Conservation (phyloP, 2,113 vertebrate species). For the Elephantulus edwardii region DNA sequence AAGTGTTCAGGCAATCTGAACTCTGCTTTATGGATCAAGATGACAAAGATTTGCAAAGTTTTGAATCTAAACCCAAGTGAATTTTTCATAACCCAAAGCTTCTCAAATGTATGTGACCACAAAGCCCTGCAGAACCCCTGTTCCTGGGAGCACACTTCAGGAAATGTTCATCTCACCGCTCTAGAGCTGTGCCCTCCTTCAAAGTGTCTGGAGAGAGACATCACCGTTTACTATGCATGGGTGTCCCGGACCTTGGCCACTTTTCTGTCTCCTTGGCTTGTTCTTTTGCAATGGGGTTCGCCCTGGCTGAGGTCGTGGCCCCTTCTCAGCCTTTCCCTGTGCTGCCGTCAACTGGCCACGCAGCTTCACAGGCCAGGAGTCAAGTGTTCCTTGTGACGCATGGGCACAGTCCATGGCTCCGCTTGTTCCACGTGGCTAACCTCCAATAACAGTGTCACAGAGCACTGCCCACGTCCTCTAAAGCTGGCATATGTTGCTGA, state of each 20-base stretch:
- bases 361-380: not conserved
- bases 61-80: not conserved
- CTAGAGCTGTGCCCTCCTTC: not conserved
- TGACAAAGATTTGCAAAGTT: not conserved
- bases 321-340: not conserved
- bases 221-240: fast-evolving
- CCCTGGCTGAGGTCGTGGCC: fast-evolving
- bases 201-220: not conserved
- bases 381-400: not conserved
- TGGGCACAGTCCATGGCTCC: not conserved
- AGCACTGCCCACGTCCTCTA: not conserved
- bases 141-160: not conserved
- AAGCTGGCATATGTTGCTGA: not conserved
- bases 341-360: not conserved
- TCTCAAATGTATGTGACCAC: not conserved
- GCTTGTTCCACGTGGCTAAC: not conserved
- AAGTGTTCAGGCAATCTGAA: fast-evolving
- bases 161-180: not conserved
- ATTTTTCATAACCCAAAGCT: not conserved
- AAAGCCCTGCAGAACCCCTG: not conserved
- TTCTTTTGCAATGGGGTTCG: not conserved
- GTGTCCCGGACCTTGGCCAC: fast-evolving
- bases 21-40: not conserved
- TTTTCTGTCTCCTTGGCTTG: not conserved
- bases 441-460: not conserved